Evolutionary conservation across 2,888 invertebrate genomes (phyloP), one percentile per base, ranked within the genome.

Genomic region (Drosophila kambysellisi): DNA sequence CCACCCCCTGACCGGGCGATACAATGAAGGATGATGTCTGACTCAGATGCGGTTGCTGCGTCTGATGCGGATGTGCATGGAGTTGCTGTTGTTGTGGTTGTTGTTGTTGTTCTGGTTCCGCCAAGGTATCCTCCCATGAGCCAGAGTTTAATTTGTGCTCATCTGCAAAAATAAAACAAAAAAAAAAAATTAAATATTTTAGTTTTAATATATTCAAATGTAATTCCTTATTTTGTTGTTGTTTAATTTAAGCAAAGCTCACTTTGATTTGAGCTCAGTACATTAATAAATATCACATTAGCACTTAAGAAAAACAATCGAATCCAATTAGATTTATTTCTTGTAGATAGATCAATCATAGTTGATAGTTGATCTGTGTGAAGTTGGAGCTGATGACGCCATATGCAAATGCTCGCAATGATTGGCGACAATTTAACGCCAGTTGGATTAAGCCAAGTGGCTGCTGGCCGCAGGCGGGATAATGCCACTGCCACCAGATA

Each of bases 141-240:
- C 96, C 96, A 76, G 96, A 95, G 92, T 95, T 95, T 93, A 96
- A 94, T 94, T 93, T 96, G 91, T 96, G 96, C 94, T 97, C 97
- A 96, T 97, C 97, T 83, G 69, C 0, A 60, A 12, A 39, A 53
- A 7, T 30, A 17, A 30, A 1, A 50, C 46, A 15, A 46, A 25
- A 25, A 7, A 46, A 46, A 15, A 46, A 8, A n/a, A n/a, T n/a
- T 15, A 7, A 50, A 50, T 9, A 9, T 15, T 0, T 50, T 12
- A 29, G 17, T 9, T 29, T 9, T 9, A 17, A 6, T 29, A 50
- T 9, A 11, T 29, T 50, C 6, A 29, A 50, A 3, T 25, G 25
- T 3, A 25, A 25, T 25, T 25, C 25, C 25, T 25, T 25, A 25
- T 25, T 25, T 25, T 25, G 25, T 25, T 25, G 25, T 25, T 3